Evolutionary conservation across 2,113 vertebrate species (phyloP), one percentile per base, ranked within the genome.

Genomic region (Neotoma lepida): DNA sequence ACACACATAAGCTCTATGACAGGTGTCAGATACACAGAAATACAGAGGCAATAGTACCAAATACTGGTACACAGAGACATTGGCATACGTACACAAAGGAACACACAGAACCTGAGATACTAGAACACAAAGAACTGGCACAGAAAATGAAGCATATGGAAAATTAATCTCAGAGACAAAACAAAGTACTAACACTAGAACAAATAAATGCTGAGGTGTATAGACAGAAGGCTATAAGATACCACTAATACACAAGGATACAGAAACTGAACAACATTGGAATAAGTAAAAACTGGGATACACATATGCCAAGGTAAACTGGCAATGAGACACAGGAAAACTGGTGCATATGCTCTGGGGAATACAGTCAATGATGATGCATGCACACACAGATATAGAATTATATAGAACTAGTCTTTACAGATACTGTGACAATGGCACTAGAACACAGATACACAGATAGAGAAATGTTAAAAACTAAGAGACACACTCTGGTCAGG

Each of bases 151-250:
- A 84, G 63, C 86, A 91, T 28, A 86, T 30, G 76, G 46, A 90
- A 78, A 54, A 9, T 64, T n/a, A 91, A 95, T 76, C 39, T 78
- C 41, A 87, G 44, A 94, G 56, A 54, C 64, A 94, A 10, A 74
- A n/a, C 33, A 91, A 73, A 18, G n/a, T 89, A 14, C 12, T 58
- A 49, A 93, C 39, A 51, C 44, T 44, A 56, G 66, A 24, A 73
- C 44, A 88, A 35, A 88, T 4, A 70, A 71, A 78, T 17, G 33
- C 8, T 76, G 54, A 77, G 77, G 28, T 33, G 61, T 26, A 91
- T 3, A 74, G 41, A 86, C 6, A 68, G 3, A 14, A 71, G 39
- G 13, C 17, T 14, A 39, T 46, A 68, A 80, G 71, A 84, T 58
- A 80, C 78, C 61, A 80, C 33, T 44, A n/a, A 88, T 35, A 56